A percentile compares a stretch with the other conserved stretches of the same genome.
Conservation (phyloP, 2,113 vertebrate species). For the Clupea harengus region DNA sequence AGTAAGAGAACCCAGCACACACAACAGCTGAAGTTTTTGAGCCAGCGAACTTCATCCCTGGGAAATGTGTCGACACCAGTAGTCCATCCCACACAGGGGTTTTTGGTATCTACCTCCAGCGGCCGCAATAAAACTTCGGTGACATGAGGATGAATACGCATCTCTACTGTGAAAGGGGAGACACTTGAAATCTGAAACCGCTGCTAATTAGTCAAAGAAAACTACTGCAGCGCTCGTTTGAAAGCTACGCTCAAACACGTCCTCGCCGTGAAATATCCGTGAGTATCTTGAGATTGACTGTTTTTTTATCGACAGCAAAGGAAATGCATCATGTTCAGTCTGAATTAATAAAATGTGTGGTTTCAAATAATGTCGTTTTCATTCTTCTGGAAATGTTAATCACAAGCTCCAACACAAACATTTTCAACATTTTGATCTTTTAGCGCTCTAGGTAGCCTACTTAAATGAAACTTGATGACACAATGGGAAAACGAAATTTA, state of each 20-base stretch:
- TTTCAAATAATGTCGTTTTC: neutral
- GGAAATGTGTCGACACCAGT: constrained; percentile 50
- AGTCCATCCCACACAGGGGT: constrained; percentile 70
- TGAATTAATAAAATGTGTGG: neutral
- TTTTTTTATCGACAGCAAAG: neutral
- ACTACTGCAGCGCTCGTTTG: neutral
- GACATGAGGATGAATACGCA: constrained; percentile 91
- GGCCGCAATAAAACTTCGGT: constrained; percentile 79
- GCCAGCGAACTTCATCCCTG: constrained; percentile 45
- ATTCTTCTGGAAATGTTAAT: neutral
- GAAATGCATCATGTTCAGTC: neutral
- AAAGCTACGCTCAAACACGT: constrained; percentile 1
- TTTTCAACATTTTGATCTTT: neutral
- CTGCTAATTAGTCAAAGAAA: constrained; percentile 65
- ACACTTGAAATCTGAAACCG: constrained; percentile 98
- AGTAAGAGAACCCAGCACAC: constrained; percentile 36
- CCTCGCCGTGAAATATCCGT: neutral
- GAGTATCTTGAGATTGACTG: neutral
- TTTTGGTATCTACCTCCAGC: constrained; percentile 86
- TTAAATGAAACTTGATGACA: neutral
- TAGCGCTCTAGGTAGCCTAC: neutral
- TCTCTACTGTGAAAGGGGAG: constrained; percentile 93
- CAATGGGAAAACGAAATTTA: neutral
- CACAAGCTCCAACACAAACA: neutral
- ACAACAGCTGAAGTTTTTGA: constrained; percentile 42